Conservation (phyloP, 2,113 vertebrate species). For the Megaceryle torquata region DNA sequence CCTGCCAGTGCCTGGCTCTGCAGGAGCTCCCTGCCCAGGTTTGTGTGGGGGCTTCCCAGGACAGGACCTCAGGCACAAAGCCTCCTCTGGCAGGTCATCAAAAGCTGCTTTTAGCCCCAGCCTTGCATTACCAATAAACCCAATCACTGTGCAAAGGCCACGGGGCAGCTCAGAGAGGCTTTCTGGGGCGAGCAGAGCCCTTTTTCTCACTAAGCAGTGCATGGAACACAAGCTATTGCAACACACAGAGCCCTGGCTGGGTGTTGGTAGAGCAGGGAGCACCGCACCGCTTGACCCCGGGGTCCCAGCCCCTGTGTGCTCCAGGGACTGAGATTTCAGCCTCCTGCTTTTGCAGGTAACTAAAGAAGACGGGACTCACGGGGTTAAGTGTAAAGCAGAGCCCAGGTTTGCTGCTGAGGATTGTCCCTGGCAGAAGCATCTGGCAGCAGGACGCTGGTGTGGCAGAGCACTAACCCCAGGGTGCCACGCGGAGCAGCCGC, state of each 20-base stretch:
- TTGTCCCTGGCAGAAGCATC: background rate
- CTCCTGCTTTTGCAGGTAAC: background rate
- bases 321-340: background rate
- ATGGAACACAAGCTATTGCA: background rate
- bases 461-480: rapidly evolving
- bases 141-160: rapidly evolving
- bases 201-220: background rate
- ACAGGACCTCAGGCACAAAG: rapidly evolving
- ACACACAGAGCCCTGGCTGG: conserved; percentile 39
- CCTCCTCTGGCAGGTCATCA: rapidly evolving
- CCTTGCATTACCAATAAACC: rapidly evolving
- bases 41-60: background rate
- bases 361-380: rapidly evolving
- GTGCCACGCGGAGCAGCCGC: background rate
- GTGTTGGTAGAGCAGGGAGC: rapidly evolving
- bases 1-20: background rate
- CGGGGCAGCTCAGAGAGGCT: background rate
- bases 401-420: background rate
- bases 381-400: background rate
- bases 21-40: background rate
- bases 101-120: background rate
- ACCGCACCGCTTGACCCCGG: rapidly evolving
- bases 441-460: background rate
- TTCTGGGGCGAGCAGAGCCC: background rate
- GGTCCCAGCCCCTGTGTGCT: background rate